Evolutionary conservation across 2,113 vertebrate genomes (phyloP).

Genomic region (Cyanocitta stelleri): DNA sequence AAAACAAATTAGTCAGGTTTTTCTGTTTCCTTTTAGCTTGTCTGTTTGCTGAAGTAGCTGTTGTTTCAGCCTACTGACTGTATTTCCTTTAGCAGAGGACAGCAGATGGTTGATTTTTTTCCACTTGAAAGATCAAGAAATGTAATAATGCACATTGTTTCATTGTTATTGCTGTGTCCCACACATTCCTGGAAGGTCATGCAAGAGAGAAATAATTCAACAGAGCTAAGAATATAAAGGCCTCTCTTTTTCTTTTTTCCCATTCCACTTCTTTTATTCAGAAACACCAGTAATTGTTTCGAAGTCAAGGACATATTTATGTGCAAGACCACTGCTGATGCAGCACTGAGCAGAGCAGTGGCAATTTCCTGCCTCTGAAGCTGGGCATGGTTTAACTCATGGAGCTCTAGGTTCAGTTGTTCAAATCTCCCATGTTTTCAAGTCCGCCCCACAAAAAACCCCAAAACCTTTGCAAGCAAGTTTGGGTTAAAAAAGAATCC

Average conservation of each 20-base stretch:
- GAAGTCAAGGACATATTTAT: slow-evolving; percentile 1
- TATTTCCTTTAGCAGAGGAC: neutral
- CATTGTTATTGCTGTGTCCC: neutral
- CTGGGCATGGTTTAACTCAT: neutral
- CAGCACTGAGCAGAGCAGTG: neutral
- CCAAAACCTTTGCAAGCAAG: neutral
- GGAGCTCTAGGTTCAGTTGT: neutral
- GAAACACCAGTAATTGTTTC: neutral
- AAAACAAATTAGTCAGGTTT: neutral
- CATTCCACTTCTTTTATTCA: neutral
- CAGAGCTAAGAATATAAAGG: neutral
- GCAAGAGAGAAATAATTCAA: neutral
- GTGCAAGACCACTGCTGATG: neutral
- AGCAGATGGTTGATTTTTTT: neutral
- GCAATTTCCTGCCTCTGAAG: neutral
- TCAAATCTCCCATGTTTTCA: neutral
- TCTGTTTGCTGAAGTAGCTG: neutral
- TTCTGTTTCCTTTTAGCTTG: neutral
- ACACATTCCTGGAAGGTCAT: neutral
- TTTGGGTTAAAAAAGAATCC: neutral
- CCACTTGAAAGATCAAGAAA: neutral
- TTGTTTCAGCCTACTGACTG: neutral
- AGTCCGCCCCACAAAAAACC: accelerated
- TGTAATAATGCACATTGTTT: neutral
- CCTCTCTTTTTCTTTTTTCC: neutral